Evolutionary conservation across 2,797 vertebrate genomes (phyloP), one percentile per base, ranked within the genome.

Genomic region (Microctenopoma lineatum): DNA sequence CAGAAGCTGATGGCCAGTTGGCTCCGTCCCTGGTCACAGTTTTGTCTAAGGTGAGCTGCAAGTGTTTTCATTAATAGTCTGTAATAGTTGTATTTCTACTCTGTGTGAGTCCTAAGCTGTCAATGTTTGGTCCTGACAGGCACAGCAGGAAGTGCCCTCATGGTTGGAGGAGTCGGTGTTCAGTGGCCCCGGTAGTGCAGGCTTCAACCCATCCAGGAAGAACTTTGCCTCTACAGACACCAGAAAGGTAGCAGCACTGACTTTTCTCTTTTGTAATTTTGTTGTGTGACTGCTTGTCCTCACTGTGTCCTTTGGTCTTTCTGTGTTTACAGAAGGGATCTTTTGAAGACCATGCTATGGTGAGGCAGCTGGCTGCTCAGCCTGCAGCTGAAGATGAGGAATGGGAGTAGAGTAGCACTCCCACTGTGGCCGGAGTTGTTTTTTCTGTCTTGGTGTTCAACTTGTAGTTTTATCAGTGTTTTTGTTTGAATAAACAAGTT

Each of bases 121-220:
- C 7, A 32, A 5, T 42, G 16, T 45, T n/a, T 45, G 42, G 41
- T 2, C 16, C 42, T 34, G 13, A 4, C 85, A 99, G 97, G 97
- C 98, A 11, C 95, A 98, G 39, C 98, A 99, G 78, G 95, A 95
- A 66, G 95, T 99, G 16, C 97, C 98, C 6, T 57, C 90, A 0
- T 99, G 97, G 97, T 79, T 99, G 14, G 96, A 96, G 87, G 95
- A 97, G 76, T 84, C 92, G 27, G 95, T 95, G 0, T 94, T 93
- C 68, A 89, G 91, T 46, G 54, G 79, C n/a, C 70, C 73, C 14
- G 83, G 88, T 2, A 54, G 83, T 15, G 32, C 82, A 1, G 77
- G 78, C 12, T 87, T 89, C 64, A 91, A 66, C 70, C 27, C 90
- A 27, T 50, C 65, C 18, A 87, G 84, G 69, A 91, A 46, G 11